Conservation (phyloP, 2,797 vertebrate species). For the Notoglanidium macrostoma region DNA sequence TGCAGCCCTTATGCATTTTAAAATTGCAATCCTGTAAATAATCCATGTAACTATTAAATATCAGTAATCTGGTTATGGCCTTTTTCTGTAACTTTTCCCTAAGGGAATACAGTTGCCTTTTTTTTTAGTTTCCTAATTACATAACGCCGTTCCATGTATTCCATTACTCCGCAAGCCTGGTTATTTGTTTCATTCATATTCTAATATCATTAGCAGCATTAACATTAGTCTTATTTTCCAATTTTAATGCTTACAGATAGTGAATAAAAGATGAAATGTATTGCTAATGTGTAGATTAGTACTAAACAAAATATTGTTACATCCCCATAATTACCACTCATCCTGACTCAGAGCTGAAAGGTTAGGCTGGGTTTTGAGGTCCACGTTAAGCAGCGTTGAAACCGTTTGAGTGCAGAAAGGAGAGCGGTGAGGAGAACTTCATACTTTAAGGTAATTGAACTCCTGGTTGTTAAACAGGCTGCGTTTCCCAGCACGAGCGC, state of each 20-base stretch:
- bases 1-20: no score
- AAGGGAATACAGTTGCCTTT: no score
- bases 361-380: background rate
- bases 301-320: background rate
- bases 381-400: background rate
- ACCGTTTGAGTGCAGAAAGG: background rate
- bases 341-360: background rate
- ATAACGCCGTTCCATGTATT: no score
- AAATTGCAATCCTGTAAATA: no score
- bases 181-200: background rate
- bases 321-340: no score
- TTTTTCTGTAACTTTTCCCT: no score
- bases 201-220: background rate
- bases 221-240: background rate
- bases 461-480: background rate
- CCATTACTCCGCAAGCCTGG: no score
- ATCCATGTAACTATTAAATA: no score
- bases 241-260: background rate
- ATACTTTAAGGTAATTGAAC: background rate
- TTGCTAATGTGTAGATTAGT: background rate
- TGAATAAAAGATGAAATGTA: background rate
- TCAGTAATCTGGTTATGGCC: no score
- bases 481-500: no score
- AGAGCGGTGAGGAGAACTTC: background rate
- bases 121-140: no score